Base-by-base conservation (phyloP, 2,888 invertebrate genomes). In the Cancer borealis region DNA sequence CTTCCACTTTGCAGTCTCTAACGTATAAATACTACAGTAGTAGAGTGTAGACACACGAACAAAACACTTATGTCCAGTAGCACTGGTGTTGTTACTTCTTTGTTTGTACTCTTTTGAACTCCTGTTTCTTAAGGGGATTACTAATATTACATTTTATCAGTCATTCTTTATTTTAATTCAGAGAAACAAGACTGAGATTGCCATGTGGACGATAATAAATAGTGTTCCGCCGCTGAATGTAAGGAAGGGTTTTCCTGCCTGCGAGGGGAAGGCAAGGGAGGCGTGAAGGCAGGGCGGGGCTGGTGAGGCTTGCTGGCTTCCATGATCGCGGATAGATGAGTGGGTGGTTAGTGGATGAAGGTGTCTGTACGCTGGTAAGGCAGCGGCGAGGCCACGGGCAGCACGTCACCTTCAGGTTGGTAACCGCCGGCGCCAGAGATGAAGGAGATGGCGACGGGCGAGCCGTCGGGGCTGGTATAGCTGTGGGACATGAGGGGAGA, bases 401-500 rank as follows among this genome's bases (percentile, higher is more conserved):
- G 92, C 66, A 92, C 88, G 3, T 88, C 92, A 6, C 94, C 94
- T 12, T 66, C 73, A 39, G 94, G 94, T 47, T 94, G 92, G 89
- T 88, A 94, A 6, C 94, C 94, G 39, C 88, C 94, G 8, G 49
- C 30, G 89, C 88, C 92, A 3, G 94, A 84, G 66, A 54, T 46
- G 84, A 94, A 94, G 39, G 66, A n/a, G 89, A 94, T 94, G n/a
- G 88, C 88, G n/a, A 94, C 92, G 46, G 92, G 94, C 21, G 66
- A 26, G 17, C 94, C 94, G 12, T 94, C 94, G n/a, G 94, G 94
- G 21, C 88, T 88, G 21, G 92, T 94, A 79, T 94, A 94, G 79
- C 94, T 94, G 89, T 21, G 8, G 54, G 54, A 30, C 17, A n/a
- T 47, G 17, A 88, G 88, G 47, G 30, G 8, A 10, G 10, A 8